phyloP scores from a whole-genome alignment of 2,888 invertebrate species.

The Ormyrus rosae region DNA sequence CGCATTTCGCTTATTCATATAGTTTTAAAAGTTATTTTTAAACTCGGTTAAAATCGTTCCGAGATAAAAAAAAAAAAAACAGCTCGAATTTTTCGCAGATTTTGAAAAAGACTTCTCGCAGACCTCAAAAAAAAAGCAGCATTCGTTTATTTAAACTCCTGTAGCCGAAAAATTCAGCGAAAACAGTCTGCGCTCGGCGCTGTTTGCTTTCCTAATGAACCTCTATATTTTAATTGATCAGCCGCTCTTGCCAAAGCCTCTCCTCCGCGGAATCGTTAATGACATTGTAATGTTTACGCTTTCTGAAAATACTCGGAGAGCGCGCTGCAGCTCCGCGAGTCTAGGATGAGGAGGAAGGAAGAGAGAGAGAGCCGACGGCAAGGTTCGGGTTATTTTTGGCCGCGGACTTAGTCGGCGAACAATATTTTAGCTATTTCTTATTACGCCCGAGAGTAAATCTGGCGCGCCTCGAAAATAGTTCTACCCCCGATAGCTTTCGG shows the following conservation, averaged over 20 bases:
- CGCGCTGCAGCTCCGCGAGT: not conserved
- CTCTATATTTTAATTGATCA: constrained; percentile 14
- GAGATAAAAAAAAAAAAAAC: too few species aligned
- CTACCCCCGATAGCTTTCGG: constrained; percentile 18
- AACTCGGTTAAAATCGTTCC: too few species aligned
- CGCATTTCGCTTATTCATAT: not conserved
- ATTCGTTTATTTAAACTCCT: too few species aligned
- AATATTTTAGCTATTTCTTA: constrained; percentile 66
- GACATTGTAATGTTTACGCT: constrained; percentile 52
- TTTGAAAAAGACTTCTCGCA: too few species aligned
- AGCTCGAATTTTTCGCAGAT: too few species aligned
- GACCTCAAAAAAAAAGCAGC: too few species aligned
- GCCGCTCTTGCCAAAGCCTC: not conserved
- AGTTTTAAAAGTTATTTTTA: not conserved
- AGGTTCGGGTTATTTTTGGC: constrained; percentile 62
- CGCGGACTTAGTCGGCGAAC: constrained; percentile 54
- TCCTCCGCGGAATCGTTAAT: constrained; percentile 34
- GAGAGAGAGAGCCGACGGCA: constrained; percentile 36
- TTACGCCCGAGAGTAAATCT: constrained; percentile 61
- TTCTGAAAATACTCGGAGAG: constrained; percentile 40
- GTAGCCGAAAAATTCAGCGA: too few species aligned
- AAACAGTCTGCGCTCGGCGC: not conserved
- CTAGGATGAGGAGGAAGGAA: constrained; percentile 12
- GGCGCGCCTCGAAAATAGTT: constrained; percentile 64
- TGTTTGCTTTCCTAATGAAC: constrained; percentile 25